phyloP scores from a whole-genome alignment of 2,797 vertebrate genomes.

The Aplochiton taeniatus region DNA sequence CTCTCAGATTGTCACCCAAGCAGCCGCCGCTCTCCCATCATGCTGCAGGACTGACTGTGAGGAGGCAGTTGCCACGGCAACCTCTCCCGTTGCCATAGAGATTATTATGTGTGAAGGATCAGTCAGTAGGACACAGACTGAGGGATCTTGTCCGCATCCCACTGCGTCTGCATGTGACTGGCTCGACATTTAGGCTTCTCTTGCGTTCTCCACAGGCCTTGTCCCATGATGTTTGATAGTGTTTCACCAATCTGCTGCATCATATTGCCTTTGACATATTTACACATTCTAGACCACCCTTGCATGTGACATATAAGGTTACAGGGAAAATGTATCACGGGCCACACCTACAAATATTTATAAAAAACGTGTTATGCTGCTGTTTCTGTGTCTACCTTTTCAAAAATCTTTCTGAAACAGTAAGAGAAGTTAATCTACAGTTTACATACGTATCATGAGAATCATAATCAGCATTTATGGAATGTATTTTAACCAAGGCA shows the following conservation, averaged over 20 bases:
- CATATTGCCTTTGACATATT: too few species aligned
- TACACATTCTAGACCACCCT: too few species aligned
- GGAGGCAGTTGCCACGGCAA: conserved; percentile 82
- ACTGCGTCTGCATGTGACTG: conserved; percentile 55
- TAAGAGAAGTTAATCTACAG: too few species aligned
- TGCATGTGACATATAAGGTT: too few species aligned
- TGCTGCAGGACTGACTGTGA: conserved; percentile 79
- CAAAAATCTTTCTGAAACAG: too few species aligned
- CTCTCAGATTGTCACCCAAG: conserved; percentile 79
- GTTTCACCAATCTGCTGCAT: conserved; percentile 10
- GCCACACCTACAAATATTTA: too few species aligned
- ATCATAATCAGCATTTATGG: too few species aligned
- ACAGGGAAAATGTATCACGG: too few species aligned
- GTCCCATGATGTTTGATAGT: background rate
- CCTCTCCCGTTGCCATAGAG: conserved; percentile 79
- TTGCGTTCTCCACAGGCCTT: background rate
- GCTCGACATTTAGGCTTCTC: conserved; percentile 17
- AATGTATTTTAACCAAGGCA: too few species aligned
- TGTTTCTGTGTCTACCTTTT: too few species aligned
- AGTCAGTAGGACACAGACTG: conserved; percentile 78
- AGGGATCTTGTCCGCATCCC: conserved; percentile 62
- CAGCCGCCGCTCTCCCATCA: conserved; percentile 73
- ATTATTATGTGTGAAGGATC: conserved; percentile 84
- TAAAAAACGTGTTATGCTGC: too few species aligned
- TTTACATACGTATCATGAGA: too few species aligned